Base-by-base conservation (phyloP, 1,140 invertebrate genomes). In the Lepidurus arcticus region DNA sequence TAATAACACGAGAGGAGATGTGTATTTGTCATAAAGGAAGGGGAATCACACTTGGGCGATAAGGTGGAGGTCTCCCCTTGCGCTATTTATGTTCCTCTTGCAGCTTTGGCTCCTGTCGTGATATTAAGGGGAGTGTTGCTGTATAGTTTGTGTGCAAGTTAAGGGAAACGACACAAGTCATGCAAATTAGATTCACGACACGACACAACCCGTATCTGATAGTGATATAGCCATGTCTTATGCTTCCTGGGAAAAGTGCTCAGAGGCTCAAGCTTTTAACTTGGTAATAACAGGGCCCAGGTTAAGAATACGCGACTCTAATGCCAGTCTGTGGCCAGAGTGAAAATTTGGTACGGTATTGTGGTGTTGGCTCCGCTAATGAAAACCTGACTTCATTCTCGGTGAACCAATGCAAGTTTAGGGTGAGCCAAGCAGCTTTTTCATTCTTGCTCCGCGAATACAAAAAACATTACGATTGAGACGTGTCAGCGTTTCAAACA, bases 141-240 rank as follows among this genome's bases (percentile, higher is more conserved):
- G 13, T 65, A 65, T 65, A 65, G 53, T 65, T 65, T 65, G 53
- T 65, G 53, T 65, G 53, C 13, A 65, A 65, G 16, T 65, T 65
- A 65, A 65, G 16, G 3, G 53, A 65, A 65, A 65, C 53, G 53
- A 65, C 53, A 65, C 53, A 65, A 65, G 53, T 65, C 53, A 65
- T 65, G 53, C 53, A 65, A 65, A 65, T 65, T 21, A 65, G 53
- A 65, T 65, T n/a, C 53, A 65, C 53, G 53, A 65, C 53, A 65
- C 53, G 53, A 65, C 53, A 65, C 16, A 65, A 65, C 7, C 53
- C 53, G 53, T 65, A 65, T 65, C 53, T 65, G 53, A 65, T 65
- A 65, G 53, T 65, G 16, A 65, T 65, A 21, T 65, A 65, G 53
- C 53, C 34, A 34, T 65, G 53, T 65, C 53, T 65, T 65, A 7